These are phyloP conservation scores for Malurus alboscapulatus DNA, from an alignment of 2,113 vertebrate species.

Conservation along the genomic window DNA sequence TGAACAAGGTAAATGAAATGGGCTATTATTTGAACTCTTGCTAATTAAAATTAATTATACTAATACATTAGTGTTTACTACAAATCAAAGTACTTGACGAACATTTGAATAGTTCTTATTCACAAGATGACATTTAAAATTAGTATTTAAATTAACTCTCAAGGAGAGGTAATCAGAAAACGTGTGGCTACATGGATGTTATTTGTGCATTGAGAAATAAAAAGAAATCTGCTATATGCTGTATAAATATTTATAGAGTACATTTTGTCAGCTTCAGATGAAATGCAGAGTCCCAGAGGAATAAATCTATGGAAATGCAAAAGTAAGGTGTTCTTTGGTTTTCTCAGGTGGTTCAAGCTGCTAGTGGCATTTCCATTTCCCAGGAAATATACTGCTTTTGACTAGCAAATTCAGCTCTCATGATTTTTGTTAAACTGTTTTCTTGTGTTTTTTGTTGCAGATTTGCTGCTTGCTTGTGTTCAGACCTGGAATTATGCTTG, in stretches of 20 bases:
- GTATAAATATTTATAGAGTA: conserved; percentile 17
- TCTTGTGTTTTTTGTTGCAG: background rate
- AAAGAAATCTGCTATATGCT: background rate
- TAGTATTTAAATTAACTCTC: conserved; percentile 25
- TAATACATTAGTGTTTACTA: conserved; percentile 20
- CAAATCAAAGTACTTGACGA: conserved; percentile 16
- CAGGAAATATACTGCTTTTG: background rate
- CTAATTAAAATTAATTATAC: background rate
- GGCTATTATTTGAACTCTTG: conserved; percentile 20
- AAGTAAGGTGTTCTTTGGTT: background rate
- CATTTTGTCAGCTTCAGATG: conserved; percentile 17
- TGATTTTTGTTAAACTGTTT: background rate
- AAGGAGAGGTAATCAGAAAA: background rate
- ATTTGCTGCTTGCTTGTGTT: background rate
- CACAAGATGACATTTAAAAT: conserved; percentile 12
- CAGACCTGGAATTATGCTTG: background rate
- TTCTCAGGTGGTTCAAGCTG: background rate
- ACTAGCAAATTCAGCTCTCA: background rate
- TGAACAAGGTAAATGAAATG: conserved; percentile 55
- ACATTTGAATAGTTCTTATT: conserved; percentile 1
- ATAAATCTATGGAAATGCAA: background rate
- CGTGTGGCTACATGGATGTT: background rate
- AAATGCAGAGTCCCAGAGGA: background rate
- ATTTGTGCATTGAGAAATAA: background rate
- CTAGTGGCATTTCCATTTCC: background rate